phyloP scores from a whole-genome alignment of 2,888 invertebrate species.

The Strigamia maritima region DNA sequence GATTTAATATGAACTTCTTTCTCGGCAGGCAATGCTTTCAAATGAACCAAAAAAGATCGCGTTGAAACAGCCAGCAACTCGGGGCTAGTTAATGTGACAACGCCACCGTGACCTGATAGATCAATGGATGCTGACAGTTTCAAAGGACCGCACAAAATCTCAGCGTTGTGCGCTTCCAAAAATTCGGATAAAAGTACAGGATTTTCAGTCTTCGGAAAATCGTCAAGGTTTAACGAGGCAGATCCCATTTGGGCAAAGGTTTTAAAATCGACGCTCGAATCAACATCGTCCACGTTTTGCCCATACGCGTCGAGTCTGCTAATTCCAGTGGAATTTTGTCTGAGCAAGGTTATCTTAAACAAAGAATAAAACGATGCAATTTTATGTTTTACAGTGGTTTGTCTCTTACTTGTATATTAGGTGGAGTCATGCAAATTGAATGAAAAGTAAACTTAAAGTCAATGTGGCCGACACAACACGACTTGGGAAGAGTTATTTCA shows the following conservation, averaged over 20 bases:
- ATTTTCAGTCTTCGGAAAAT: slow-evolving; percentile 38
- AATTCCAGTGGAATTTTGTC: slow-evolving; percentile 64
- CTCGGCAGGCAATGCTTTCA: slow-evolving; percentile 62
- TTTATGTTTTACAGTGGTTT: not conserved
- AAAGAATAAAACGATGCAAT: not conserved
- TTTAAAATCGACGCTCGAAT: slow-evolving; percentile 44
- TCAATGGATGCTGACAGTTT: slow-evolving; percentile 77
- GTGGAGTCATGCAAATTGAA: slow-evolving; percentile 69
- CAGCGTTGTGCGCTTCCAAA: slow-evolving; percentile 79
- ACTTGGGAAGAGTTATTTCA: slow-evolving; percentile 78
- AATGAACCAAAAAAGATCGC: slow-evolving; percentile 74
- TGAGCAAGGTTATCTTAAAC: slow-evolving; percentile 61
- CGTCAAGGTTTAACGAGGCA: not conserved
- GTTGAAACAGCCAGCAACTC: slow-evolving; percentile 73
- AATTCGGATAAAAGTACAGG: slow-evolving; percentile 65
- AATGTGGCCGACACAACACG: slow-evolving; percentile 75
- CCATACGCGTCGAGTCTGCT: slow-evolving; percentile 43
- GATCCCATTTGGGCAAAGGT: slow-evolving; percentile 36
- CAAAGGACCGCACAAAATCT: slow-evolving; percentile 84
- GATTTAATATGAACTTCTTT: slow-evolving; percentile 20
- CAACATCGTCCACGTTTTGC: slow-evolving; percentile 42
- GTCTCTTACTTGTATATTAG: slow-evolving; percentile 64
- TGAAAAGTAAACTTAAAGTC: slow-evolving; percentile 83
- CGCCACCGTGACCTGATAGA: slow-evolving; percentile 77
- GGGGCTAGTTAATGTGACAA: slow-evolving; percentile 81